Evolutionary conservation across 2,113 vertebrate species (phyloP).

Genomic region (Catharus fuscescens): DNA sequence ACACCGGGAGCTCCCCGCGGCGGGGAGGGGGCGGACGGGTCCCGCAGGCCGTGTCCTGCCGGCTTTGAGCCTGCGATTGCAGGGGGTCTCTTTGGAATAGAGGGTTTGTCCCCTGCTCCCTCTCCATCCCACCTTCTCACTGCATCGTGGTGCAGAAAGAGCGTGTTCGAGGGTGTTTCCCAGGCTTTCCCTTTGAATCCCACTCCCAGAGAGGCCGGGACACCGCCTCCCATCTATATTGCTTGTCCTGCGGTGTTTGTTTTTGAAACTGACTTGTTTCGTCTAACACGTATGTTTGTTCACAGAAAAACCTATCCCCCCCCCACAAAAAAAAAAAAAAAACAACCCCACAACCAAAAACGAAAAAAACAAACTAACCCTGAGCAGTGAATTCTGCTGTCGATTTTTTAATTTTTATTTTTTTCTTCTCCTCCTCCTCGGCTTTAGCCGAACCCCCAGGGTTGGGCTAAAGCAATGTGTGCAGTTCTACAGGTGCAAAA

Average conservation of each 20-base stretch:
- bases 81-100: neutral
- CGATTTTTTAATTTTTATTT: neutral
- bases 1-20: neutral
- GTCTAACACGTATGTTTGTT: neutral
- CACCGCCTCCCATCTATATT: rapidly evolving
- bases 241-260: neutral
- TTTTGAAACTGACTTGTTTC: neutral
- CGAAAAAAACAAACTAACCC: too few relatives aligned
- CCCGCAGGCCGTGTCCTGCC: neutral
- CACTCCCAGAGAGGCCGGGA: neutral
- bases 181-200: neutral
- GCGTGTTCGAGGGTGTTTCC: neutral
- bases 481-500: neutral
- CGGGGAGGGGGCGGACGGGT: rapidly evolving
- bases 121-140: neutral
- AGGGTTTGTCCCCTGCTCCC: neutral
- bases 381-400: neutral
- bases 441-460: too few relatives aligned
- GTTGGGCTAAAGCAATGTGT: neutral
- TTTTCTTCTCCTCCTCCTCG: neutral
- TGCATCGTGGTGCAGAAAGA: neutral
- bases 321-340: too few relatives aligned
- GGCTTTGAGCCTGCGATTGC: neutral
- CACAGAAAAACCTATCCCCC: too few relatives aligned
- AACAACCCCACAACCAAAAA: neutral